phyloP scores from a whole-genome alignment of 1,140 invertebrate species.

The Schlechtendalia chinensis region DNA sequence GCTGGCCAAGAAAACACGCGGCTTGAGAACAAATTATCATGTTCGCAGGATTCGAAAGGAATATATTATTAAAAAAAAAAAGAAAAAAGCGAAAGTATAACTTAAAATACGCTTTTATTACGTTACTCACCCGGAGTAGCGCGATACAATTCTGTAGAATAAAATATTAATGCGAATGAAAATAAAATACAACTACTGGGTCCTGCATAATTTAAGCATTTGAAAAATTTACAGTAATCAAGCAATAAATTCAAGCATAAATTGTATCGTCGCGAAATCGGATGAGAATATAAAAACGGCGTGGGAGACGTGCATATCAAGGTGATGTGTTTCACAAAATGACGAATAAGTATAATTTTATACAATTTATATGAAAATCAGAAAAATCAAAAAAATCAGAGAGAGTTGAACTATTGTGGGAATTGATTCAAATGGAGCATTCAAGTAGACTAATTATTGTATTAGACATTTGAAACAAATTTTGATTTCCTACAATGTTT shows the following conservation, averaged over 20 bases:
- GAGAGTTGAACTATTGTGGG: too few relatives aligned
- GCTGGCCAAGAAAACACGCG: constrained; percentile 12
- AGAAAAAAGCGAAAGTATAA: not conserved
- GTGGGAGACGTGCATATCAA: too few relatives aligned
- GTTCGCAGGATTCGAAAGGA: not conserved
- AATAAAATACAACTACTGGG: constrained; percentile 6
- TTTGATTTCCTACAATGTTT: too few relatives aligned
- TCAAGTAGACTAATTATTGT: too few relatives aligned
- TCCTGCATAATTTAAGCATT: not conserved
- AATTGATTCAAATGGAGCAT: too few relatives aligned
- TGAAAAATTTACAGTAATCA: constrained; percentile 1
- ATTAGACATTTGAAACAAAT: too few relatives aligned
- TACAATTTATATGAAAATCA: too few relatives aligned
- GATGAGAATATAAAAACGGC: too few relatives aligned
- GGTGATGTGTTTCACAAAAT: too few relatives aligned
- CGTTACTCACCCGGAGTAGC: not conserved
- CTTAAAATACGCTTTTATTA: constrained; percentile 24
- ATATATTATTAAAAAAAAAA: constrained; percentile 32
- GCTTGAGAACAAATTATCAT: constrained; percentile 27
- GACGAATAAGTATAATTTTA: too few relatives aligned
- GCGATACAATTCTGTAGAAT: constrained; percentile 1
- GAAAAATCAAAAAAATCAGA: too few relatives aligned
- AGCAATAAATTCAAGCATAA: constrained; percentile 6
- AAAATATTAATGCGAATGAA: constrained; percentile 30
- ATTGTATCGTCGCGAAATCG: not conserved